Percentiles rank a stretch among this genome's conserved stretches.
Evolutionary conservation across 53 echinoderm and acorn worm species (phyloP).

Genomic region (Glandiceps talaboti): DNA sequence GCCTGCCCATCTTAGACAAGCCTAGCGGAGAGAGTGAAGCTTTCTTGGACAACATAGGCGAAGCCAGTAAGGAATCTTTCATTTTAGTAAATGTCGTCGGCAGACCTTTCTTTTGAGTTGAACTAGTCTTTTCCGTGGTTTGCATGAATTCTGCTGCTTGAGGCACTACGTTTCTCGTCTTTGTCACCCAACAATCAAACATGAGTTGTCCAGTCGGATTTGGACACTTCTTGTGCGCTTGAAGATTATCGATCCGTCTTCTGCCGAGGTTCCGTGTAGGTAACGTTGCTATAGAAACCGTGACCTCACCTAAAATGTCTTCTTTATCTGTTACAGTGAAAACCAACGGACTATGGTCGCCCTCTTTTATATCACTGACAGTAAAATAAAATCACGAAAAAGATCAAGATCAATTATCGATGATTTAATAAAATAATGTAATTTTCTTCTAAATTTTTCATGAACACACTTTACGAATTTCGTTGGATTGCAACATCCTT

Average conservation of each 20-base stretch:
- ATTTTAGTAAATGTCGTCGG: background rate
- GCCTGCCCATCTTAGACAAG: background rate
- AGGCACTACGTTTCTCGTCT: background rate
- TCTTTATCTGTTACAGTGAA: constrained; percentile 2
- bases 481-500: no score
- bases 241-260: background rate
- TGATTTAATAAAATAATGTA: no score
- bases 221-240: constrained; percentile 2
- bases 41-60: background rate
- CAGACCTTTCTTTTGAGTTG: background rate
- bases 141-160: background rate
- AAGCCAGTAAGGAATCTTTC: background rate
- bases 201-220: background rate
- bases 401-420: no score
- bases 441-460: no score
- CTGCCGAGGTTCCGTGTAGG: background rate
- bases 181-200: constrained; percentile 4
- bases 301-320: background rate
- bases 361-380: no score
- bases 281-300: background rate
- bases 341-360: background rate
- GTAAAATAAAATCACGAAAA: no score
- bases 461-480: no score
- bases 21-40: background rate
- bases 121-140: background rate